A percentile compares a stretch with the other conserved stretches of the same genome.
Conservation (phyloP, 1,140 invertebrate species). For the Choristoneura fumiferana region DNA sequence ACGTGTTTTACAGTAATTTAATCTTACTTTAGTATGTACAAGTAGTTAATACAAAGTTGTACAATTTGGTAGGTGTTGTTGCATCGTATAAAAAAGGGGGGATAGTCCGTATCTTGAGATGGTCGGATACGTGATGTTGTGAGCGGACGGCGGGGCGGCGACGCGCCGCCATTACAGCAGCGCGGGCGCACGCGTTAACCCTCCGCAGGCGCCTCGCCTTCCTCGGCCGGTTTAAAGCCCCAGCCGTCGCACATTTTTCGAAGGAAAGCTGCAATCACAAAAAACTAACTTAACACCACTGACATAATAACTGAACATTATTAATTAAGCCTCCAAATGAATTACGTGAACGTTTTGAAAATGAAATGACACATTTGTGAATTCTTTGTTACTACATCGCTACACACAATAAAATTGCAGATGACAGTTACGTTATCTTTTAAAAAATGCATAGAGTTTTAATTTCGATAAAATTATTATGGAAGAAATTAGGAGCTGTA, state of each 20-base stretch:
- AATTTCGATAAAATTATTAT: no score
- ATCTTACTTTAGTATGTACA: slow-evolving; percentile 72
- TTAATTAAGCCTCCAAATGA: no score
- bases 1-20: slow-evolving; percentile 71
- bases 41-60: slow-evolving; percentile 53
- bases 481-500: no score
- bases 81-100: slow-evolving; percentile 65
- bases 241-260: slow-evolving; percentile 84
- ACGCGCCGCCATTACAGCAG: no score
- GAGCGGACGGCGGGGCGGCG: slow-evolving; percentile 26
- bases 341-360: no score
- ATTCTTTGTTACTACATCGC: no score
- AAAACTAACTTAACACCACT: slow-evolving; percentile 19
- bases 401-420: no score
- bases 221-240: slow-evolving; percentile 51
- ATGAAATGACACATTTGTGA: no score
- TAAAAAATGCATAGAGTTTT: no score
- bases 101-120: slow-evolving; percentile 61
- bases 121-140: slow-evolving; percentile 45
- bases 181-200: slow-evolving; percentile 36
- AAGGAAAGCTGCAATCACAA: slow-evolving; percentile 82
- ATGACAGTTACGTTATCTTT: no score
- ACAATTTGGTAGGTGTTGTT: slow-evolving; percentile 51
- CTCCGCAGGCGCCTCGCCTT: slow-evolving; percentile 60
- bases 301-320: not conserved